phyloP scores from a whole-genome alignment of 1,140 invertebrate species.

The Nasonia longicornis region DNA sequence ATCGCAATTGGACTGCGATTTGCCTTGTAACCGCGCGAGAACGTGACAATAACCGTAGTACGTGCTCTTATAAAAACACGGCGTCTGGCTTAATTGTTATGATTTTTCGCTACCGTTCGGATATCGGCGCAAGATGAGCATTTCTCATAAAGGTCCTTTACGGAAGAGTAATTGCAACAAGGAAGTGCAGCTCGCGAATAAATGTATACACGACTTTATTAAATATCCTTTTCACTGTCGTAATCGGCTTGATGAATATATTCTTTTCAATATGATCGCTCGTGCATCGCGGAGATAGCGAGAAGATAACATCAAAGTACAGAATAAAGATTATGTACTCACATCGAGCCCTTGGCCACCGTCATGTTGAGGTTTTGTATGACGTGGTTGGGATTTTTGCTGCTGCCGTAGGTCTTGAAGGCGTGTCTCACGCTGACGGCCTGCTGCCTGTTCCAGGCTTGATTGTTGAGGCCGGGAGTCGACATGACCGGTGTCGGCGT shows the following conservation, averaged over 20 bases:
- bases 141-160: not conserved
- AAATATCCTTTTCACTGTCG: no score
- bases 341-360: conserved; percentile 92
- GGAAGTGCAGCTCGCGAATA: not conserved
- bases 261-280: not conserved
- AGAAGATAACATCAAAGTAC: not conserved
- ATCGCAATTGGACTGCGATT: no score
- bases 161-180: not conserved
- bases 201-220: no score
- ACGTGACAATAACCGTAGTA: not conserved
- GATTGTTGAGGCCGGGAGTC: conserved; percentile 63
- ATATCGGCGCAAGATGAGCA: no score
- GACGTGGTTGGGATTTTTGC: conserved; percentile 84
- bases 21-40: not conserved
- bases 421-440: conserved; percentile 87
- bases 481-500: conserved; percentile 56
- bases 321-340: conserved; percentile 68
- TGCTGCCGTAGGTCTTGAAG: conserved; percentile 88
- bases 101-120: not conserved
- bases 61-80: conserved; percentile 1
- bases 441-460: conserved; percentile 76
- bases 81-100: not conserved
- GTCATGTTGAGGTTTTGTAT: conserved; percentile 90
- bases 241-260: no score
- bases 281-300: not conserved